Evolutionary conservation across 2,113 vertebrate genomes (phyloP), one percentile per base, ranked within the genome.

Genomic region (Halichoerus grypus): DNA sequence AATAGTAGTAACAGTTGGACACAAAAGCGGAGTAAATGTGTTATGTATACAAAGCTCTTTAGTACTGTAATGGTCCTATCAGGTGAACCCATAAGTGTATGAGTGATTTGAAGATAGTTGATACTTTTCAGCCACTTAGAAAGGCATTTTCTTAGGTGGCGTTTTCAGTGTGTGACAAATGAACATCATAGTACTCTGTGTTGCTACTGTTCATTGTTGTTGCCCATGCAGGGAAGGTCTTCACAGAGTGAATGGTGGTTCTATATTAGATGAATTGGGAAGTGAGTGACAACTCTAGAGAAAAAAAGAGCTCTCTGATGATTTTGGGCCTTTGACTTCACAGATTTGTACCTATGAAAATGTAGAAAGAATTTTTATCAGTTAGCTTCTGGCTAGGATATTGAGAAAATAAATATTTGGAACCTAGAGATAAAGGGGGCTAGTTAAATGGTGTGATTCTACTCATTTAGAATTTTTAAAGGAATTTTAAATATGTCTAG

Each of bases 401-500:
- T 22, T 51, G 79, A 91, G 21, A 89, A 31, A 90, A 90, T 81
- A 31, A 74, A 33, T 90, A 87, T 63, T 97, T 92, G 82, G 82
- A 81, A 77, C 59, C 63, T 61, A 94, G 33, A 94, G 49, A 51
- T 72, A 11, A 82, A 74, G 24, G 15, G 19, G 18, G n/a, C 49
- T 49, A 42, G 33, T 59, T 71, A 88, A 80, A 57, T 94, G 67
- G 80, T 33, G 36, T 46, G 67, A n/a, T 49, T 61, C 42, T 55
- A 49, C 26, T 96, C 24, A 74, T 71, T 94, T 85, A 18, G 63
- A 74, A 83, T 93, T 92, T 94, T 18, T 79, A 57, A 90, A 84
- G 67, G 15, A 89, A 7, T 55, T 71, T 77, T 87, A 80, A 55
- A 83, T 96, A 15, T 55, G 42, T 71, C n/a, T 76, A 93, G 39